Evolutionary conservation across 1,140 invertebrate species (phyloP), one percentile per base, ranked within the genome.

Genomic region (Hermatobates lingyangjiaoensis): DNA sequence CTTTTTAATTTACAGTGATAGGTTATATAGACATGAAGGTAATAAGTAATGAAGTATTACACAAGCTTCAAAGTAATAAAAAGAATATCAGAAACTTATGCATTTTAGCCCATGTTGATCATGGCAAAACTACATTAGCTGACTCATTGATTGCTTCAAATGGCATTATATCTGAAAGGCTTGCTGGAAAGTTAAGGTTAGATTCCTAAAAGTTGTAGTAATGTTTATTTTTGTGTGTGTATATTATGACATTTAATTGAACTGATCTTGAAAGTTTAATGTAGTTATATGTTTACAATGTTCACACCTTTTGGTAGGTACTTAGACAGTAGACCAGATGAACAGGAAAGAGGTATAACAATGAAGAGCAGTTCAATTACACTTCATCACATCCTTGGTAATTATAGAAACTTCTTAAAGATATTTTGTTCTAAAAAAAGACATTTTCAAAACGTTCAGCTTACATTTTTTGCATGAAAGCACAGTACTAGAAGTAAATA

Each of bases 351-450:
- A 53, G 94, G 95, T 30, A 99, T 98, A 38, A 99, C 96, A 0
- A 99, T 99, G 95, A 99, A 99, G 68, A 95, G 92, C 25, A 95
- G 89, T 65, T 83, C 87, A 42, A 94, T 98, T 54, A 79, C 89
- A 0, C 66, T 99, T 1, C 75, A 82, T 54, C 84, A 88, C 66
- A 59, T 66, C 20, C 59, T 66, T 20, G 50, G 59, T 54, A 57
- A 60, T 25, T 38, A 39, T 50, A 10, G 15, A 12, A 5, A 12
- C 7, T 15, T 7, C 5, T 44, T 46, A 23, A 46, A 46, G 3
- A 23, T 21, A 10, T 10, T 7, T n/a, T 34, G 30, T 10, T 34
- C 7, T 34, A 34, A 7, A 34, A 10, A 10, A 10, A 34, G 7
- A 10, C 30, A 34, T 34, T 34, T 34, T 34, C n/a, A 7, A 34